Evolutionary conservation across 2,797 vertebrate species (phyloP).

Genomic region (Pseudochaenichthys georgianus): DNA sequence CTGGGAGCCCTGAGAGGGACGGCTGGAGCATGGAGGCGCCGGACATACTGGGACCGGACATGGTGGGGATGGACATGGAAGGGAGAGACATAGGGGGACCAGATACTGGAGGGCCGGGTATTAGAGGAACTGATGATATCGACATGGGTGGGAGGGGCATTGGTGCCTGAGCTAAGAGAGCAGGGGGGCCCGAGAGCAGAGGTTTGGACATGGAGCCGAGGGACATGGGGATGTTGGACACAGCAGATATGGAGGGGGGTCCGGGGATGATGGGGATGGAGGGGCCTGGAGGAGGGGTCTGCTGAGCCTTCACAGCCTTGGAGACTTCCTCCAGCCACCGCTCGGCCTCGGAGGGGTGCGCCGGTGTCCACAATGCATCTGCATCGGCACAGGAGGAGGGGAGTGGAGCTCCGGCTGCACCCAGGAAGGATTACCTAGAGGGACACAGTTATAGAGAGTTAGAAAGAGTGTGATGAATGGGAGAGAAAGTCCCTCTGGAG

Average conservation of each 20-base stretch:
- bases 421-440: conserved; percentile 85
- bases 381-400: conserved; percentile 70
- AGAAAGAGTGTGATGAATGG: neutral
- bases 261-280: conserved; percentile 77
- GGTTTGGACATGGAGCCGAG: conserved; percentile 66
- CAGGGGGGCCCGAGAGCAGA: conserved; percentile 57
- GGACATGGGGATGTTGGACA: conserved; percentile 61
- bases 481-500: too few species aligned
- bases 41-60: conserved; percentile 79
- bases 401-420: conserved; percentile 84
- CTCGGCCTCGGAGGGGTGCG: conserved; percentile 93
- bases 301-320: conserved; percentile 88
- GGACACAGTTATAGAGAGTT: conserved; percentile 5
- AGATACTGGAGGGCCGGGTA: conserved; percentile 78
- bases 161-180: conserved; percentile 54
- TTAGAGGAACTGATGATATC: conserved; percentile 75
- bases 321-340: conserved; percentile 94
- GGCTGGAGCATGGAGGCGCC: conserved; percentile 74
- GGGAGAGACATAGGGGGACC: conserved; percentile 81
- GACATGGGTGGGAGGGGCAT: conserved; percentile 75
- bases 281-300: conserved; percentile 76
- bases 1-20: conserved; percentile 64
- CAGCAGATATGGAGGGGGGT: conserved; percentile 70
- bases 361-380: conserved; percentile 86
- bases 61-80: conserved; percentile 81